A percentile compares a stretch with the other conserved stretches of the same genome.
These are phyloP conservation scores for Laspeyria flexula DNA, from an alignment of 2,888 invertebrate species.

Conservation along the genomic window DNA sequence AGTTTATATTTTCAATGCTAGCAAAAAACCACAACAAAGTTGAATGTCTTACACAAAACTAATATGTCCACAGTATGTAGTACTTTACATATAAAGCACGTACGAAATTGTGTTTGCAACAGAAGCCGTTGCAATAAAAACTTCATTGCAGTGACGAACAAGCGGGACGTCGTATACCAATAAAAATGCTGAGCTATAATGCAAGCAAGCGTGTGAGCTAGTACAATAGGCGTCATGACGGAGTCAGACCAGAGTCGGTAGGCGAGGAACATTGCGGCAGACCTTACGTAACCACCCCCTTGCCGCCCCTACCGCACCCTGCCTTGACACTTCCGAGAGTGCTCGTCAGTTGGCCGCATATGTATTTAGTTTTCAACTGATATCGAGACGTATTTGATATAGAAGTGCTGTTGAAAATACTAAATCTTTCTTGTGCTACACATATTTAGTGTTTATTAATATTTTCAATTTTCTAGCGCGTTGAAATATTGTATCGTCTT, in stretches of 20 bases:
- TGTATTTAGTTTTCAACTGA: slow-evolving; percentile 37
- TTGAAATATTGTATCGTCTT: too few relatives aligned
- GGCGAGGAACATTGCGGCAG: slow-evolving; percentile 59
- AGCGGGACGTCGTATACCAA: slow-evolving; percentile 39
- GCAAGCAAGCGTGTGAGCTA: slow-evolving; percentile 62
- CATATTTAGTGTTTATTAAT: neutral
- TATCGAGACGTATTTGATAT: slow-evolving; percentile 22
- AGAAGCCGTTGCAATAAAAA: slow-evolving; percentile 46
- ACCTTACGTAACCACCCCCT: slow-evolving; percentile 66
- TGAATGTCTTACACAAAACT: neutral
- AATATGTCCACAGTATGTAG: too few relatives aligned
- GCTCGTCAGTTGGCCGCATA: slow-evolving; percentile 38
- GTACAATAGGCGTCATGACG: slow-evolving; percentile 57
- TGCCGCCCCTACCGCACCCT: slow-evolving; percentile 40
- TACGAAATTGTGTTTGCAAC: slow-evolving; percentile 28
- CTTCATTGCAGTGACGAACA: slow-evolving; percentile 47
- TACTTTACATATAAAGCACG: slow-evolving; percentile 8
- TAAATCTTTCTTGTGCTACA: neutral
- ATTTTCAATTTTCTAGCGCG: too few relatives aligned
- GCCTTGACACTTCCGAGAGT: slow-evolving; percentile 66
- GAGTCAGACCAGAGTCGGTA: slow-evolving; percentile 40
- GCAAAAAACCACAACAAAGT: neutral
- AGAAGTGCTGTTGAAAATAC: slow-evolving; percentile 12
- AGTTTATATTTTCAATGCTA: neutral
- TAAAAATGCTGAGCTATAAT: slow-evolving; percentile 58